Evolutionary conservation across 2,113 vertebrate species (phyloP).

Genomic region (Pygoscelis adeliae): DNA sequence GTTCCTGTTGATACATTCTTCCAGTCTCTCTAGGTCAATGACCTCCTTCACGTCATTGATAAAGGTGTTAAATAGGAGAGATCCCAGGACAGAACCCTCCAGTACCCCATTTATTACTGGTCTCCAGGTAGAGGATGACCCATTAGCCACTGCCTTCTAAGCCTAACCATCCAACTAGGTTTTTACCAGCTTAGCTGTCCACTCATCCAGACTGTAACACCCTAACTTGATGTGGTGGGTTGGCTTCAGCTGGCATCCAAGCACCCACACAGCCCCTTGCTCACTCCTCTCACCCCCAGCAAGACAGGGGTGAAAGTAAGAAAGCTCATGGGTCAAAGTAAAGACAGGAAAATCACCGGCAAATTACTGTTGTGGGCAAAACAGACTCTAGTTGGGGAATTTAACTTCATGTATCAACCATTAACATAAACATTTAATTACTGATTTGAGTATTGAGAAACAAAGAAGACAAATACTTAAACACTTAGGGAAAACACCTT

Average conservation of each 20-base stretch:
- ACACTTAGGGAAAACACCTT: not conserved
- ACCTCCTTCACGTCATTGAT: not conserved
- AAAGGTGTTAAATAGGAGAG: not conserved
- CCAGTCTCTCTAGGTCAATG: not conserved
- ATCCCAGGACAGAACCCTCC: not conserved
- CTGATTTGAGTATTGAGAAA: not conserved
- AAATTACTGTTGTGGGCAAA: not conserved
- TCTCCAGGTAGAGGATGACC: not conserved
- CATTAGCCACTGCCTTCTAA: not conserved
- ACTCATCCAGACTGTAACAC: not conserved
- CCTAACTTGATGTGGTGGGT: not conserved
- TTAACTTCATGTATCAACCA: not conserved
- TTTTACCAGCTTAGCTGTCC: not conserved
- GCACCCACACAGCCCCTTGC: not conserved
- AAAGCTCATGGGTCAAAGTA: not conserved
- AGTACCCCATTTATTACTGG: not conserved
- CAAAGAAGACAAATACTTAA: not conserved
- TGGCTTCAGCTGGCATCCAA: not conserved
- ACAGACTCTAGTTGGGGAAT: not conserved
- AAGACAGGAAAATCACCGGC: not conserved
- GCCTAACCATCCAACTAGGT: not conserved
- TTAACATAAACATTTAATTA: not conserved
- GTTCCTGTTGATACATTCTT: not conserved
- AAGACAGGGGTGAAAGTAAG: not conserved
- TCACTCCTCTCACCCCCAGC: not conserved